A percentile compares a stretch with the other conserved stretches of the same genome.
Evolutionary conservation across 2,888 invertebrate genomes (phyloP).

Genomic region (Xanthorhoe spadicearia): DNA sequence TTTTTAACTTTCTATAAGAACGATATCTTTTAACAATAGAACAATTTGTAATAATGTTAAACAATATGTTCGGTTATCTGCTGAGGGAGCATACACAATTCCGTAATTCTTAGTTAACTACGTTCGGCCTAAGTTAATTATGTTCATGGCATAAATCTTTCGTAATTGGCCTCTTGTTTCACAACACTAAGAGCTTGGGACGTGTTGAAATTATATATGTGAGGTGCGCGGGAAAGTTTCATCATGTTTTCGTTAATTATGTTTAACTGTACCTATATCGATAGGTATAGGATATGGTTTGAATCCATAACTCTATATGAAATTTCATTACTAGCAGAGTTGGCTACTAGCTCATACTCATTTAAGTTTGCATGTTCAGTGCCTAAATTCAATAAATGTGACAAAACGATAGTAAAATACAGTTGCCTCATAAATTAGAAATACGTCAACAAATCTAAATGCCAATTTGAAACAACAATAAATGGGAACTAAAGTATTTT

Average conservation of each 20-base stretch:
- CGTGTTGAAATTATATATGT: constrained; percentile 85
- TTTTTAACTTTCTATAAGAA: not conserved
- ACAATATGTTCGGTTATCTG: constrained; percentile 18
- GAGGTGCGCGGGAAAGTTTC: constrained; percentile 68
- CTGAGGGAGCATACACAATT: constrained; percentile 60
- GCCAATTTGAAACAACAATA: constrained; percentile 29
- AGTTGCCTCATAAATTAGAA: not conserved
- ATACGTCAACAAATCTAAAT: constrained; percentile 13
- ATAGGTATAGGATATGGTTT: constrained; percentile 13
- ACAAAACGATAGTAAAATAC: too few relatives aligned
- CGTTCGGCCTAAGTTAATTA: constrained; percentile 85
- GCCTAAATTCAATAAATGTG: too few relatives aligned
- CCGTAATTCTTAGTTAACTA: constrained; percentile 80
- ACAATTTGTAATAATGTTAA: not conserved
- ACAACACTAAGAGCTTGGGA: constrained; percentile 79
- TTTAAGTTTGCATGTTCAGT: too few relatives aligned
- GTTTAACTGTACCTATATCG: constrained; percentile 31
- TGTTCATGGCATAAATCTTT: constrained; percentile 84
- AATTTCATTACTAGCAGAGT: not conserved
- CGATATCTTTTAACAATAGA: not conserved
- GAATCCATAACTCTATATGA: not conserved
- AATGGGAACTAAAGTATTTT: constrained; percentile 29
- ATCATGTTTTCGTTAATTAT: constrained; percentile 59
- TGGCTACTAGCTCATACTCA: too few relatives aligned
- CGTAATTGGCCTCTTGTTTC: constrained; percentile 85